These are phyloP conservation scores for Drosophila melanosoma DNA, from an alignment of 2,888 invertebrate species.

Conservation along the genomic window DNA sequence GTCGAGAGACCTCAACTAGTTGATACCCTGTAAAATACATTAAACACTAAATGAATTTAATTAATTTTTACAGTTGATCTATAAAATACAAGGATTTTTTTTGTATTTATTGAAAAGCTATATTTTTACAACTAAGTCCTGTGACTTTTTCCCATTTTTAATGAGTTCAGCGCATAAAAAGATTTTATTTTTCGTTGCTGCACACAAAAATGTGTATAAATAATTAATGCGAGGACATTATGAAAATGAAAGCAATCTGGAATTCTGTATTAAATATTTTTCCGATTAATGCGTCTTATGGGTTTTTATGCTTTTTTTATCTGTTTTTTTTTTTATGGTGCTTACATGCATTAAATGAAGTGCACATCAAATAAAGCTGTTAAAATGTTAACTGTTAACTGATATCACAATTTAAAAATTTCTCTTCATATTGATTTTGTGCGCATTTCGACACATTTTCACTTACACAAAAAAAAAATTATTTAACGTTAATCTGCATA, in stretches of 20 bases:
- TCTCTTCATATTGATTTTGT: not conserved
- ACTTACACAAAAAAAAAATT: not conserved
- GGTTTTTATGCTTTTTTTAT: not conserved
- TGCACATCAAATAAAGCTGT: not conserved
- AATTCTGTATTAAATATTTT: not conserved
- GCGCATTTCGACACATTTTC: not conserved
- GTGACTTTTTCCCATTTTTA: not conserved
- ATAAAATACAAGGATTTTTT: not conserved
- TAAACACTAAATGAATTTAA: no score
- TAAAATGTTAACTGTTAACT: conserved; percentile 1
- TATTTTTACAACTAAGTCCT: not conserved
- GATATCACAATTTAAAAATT: not conserved
- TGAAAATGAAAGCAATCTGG: not conserved
- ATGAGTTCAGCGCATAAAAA: not conserved
- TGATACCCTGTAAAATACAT: not conserved
- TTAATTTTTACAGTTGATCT: not conserved
- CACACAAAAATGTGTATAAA: not conserved
- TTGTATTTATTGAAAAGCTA: not conserved
- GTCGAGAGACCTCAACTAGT: not conserved
- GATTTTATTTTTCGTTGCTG: not conserved
- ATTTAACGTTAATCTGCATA: conserved; percentile 7
- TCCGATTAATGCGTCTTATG: not conserved
- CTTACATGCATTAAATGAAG: not conserved
- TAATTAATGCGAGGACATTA: not conserved
- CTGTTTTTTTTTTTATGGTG: not conserved